Evolutionary conservation across 2,888 invertebrate species (phyloP), one percentile per base, ranked within the genome.

Genomic region (Luffia ferchaultella): DNA sequence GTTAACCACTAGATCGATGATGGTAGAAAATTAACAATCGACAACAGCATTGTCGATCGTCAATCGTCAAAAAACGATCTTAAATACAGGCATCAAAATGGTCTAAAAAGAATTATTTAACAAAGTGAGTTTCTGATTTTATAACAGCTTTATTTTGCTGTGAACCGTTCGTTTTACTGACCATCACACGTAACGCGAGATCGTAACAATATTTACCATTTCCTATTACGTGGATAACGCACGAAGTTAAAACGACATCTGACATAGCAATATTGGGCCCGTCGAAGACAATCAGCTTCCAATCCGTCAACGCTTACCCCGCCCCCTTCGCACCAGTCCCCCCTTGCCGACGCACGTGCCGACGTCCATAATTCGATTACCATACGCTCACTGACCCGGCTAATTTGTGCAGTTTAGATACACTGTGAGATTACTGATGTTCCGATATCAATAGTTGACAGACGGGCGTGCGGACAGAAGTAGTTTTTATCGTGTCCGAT

Each of bases 211-310:
- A n/a, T n/a, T n/a, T n/a, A n/a, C n/a, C n/a, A n/a, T n/a, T n/a
- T n/a, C n/a, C n/a, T n/a, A n/a, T n/a, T n/a, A n/a, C n/a, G n/a
- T n/a, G n/a, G n/a, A n/a, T n/a, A n/a, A 43, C 3, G 30, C 44
- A 44, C 50, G 45, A 30, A 50, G 47, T 52, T 51, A 53, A 59
- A 59, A 52, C 50, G 74, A 65, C 72, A 62, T 55, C 62, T 58
- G 67, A 62, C 67, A 61, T n/a, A n/a, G 56, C 57, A 55, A 57
- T 57, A 54, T 52, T 56, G 57, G 56, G 54, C 59, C 60, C 63
- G 73, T 73, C 75, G 62, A 42, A 61, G 59, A 57, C 76, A 72
- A 76, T 78, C 67, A 67, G 47, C 65, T 60, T 55, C 61, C 76
- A 78, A 78, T 77, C 70, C 66, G 75, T 76, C 77, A 76, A 57